A percentile compares a stretch with the other conserved stretches of the same genome.
phyloP scores from a whole-genome alignment of 2,888 invertebrate species.

The Drosophila yooni region DNA sequence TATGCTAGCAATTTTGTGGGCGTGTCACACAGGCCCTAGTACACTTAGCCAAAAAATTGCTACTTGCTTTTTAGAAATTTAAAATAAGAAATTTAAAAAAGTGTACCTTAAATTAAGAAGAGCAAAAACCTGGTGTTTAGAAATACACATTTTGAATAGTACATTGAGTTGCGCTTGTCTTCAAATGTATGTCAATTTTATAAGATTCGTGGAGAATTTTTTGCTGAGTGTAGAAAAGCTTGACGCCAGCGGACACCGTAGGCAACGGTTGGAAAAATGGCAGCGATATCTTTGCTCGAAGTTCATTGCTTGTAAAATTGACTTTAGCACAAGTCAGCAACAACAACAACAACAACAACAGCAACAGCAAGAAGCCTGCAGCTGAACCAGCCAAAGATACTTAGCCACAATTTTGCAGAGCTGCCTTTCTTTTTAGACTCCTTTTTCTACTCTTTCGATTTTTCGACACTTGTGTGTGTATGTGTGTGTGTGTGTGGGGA shows the following conservation, averaged over 20 bases:
- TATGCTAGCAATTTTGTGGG: slow-evolving; percentile 73
- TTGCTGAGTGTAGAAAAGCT: slow-evolving; percentile 39
- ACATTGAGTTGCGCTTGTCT: not conserved
- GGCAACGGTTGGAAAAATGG: slow-evolving; percentile 42
- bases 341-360: slow-evolving; percentile 16
- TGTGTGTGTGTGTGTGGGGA: slow-evolving; percentile 20
- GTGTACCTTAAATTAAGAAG: too few species aligned
- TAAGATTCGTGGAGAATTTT: not conserved
- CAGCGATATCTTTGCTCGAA: slow-evolving; percentile 58
- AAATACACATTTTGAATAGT: not conserved
- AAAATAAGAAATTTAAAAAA: too few species aligned
- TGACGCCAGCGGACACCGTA: slow-evolving; percentile 61
- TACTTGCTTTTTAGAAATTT: not conserved
- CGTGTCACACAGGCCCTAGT: slow-evolving; percentile 60
- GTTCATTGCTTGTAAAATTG: slow-evolving; percentile 78
- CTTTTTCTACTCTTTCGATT: slow-evolving; percentile 4
- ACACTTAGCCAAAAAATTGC: not conserved
- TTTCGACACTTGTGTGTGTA: slow-evolving; percentile 1
- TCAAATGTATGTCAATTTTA: not conserved
- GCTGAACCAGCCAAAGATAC: slow-evolving; percentile 72
- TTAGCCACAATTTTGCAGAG: slow-evolving; percentile 64
- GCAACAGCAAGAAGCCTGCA: slow-evolving; percentile 52
- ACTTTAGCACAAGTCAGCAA: slow-evolving; percentile 62
- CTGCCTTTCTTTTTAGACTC: slow-evolving; percentile 51
- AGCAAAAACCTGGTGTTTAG: not conserved